A percentile compares a stretch with the other conserved stretches of the same genome.
Conservation (phyloP, 2,888 invertebrate species). For the Tanytarsus gracilentus region DNA sequence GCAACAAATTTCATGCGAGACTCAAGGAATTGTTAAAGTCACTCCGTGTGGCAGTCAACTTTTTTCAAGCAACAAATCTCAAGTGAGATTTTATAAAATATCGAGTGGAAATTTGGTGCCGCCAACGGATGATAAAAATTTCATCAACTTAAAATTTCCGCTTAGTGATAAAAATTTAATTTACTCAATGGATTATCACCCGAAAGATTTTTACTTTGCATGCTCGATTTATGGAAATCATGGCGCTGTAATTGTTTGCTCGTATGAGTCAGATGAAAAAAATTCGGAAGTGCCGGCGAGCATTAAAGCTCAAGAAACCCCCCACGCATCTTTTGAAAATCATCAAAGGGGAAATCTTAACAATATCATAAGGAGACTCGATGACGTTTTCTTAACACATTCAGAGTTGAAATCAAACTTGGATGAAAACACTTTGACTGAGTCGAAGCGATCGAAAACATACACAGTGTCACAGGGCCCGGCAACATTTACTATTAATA, state of each 20-base stretch:
- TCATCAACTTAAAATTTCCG: neutral
- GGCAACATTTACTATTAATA: conserved; percentile 10
- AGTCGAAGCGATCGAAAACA: conserved; percentile 16
- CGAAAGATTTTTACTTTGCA: conserved; percentile 24
- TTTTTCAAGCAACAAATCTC: neutral
- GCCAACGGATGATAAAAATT: neutral
- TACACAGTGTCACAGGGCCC: conserved; percentile 22
- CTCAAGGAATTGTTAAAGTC: neutral
- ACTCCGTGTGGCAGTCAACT: conserved; percentile 9
- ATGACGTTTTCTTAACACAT: conserved; percentile 17
- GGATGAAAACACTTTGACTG: neutral
- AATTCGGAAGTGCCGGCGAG: neutral
- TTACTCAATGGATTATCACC: conserved; percentile 18
- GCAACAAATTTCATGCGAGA: neutral
- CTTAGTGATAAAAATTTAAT: neutral
- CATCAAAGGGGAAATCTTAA: neutral
- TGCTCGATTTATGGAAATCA: neutral
- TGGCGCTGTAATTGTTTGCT: neutral
- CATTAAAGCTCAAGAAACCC: neutral
- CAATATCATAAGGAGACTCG: conserved; percentile 10
- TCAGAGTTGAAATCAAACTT: neutral
- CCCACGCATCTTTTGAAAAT: neutral
- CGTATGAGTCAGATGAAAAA: neutral
- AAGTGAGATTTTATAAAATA: neutral
- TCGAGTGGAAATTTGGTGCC: neutral